phyloP scores from a whole-genome alignment of 2,888 invertebrate species.

The Diploptera punctata region DNA sequence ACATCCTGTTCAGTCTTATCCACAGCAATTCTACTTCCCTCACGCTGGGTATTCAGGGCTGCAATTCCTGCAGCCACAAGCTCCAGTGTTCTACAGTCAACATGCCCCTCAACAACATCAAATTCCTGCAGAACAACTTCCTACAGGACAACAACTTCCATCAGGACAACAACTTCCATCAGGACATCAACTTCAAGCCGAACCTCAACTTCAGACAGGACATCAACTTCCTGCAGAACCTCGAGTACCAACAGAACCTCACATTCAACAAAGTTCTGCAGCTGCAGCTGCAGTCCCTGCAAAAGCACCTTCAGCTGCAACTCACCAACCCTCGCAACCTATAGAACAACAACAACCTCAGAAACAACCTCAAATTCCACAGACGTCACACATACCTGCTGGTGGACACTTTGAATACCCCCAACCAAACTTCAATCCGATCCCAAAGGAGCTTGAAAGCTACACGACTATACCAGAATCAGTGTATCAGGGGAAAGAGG shows the following conservation, averaged over 20 bases:
- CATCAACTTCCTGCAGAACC: too few species aligned
- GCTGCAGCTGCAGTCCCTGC: too few species aligned
- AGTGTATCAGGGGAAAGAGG: slow-evolving; percentile 11
- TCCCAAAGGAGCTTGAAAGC: slow-evolving; percentile 13
- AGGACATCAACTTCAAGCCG: background rate
- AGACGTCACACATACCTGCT: background rate
- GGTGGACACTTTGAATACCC: background rate
- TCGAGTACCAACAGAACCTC: too few species aligned
- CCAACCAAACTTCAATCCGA: background rate
- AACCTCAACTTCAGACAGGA: background rate
- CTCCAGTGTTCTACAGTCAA: too few species aligned
- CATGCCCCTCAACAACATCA: background rate
- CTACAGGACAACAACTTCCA: background rate
- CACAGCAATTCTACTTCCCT: background rate
- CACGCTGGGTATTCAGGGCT: background rate
- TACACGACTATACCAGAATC: slow-evolving; percentile 12
- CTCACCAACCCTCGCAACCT: background rate
- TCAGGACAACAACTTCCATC: background rate
- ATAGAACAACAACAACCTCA: background rate
- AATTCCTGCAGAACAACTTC: background rate
- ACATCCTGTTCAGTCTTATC: background rate
- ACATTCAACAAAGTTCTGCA: too few species aligned
- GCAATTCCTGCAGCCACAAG: background rate
- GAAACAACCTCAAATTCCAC: too few species aligned
- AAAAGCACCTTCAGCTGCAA: background rate